These are phyloP conservation scores for Cricetomys ansorgei DNA, from an alignment of 2,113 vertebrate species.

Conservation along the genomic window DNA sequence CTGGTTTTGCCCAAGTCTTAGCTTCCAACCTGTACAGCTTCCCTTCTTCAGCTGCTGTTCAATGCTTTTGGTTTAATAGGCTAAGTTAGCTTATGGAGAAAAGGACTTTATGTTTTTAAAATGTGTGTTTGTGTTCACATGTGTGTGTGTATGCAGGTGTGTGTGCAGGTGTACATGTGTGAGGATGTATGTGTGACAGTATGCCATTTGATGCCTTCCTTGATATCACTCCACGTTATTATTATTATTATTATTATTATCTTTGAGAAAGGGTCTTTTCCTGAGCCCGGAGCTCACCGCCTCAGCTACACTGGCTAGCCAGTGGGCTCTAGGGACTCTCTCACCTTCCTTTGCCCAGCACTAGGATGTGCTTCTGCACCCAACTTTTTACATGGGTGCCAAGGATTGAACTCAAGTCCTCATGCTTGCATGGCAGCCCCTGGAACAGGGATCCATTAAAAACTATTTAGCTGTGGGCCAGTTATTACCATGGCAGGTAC, in stretches of 20 bases:
- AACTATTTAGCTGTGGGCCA: neutral
- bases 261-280: neutral
- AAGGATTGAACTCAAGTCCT: neutral
- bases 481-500: neutral
- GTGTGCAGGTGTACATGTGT: too few relatives aligned
- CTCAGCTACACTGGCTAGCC: neutral
- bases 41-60: neutral
- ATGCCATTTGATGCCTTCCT: neutral
- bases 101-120: neutral
- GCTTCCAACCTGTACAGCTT: neutral
- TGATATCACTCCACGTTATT: neutral
- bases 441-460: neutral
- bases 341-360: neutral
- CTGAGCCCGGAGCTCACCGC: neutral
- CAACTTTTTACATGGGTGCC: neutral
- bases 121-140: neutral
- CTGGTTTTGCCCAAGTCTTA: neutral
- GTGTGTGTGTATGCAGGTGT: neutral
- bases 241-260: too few relatives aligned
- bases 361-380: neutral
- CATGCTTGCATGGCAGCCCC: neutral
- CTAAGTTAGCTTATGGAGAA: constrained; percentile 12
- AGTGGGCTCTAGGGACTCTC: neutral
- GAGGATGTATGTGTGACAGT: neutral
- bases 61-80: constrained; percentile 35